Percentiles rank a stretch among this genome's conserved stretches.
Evolutionary conservation across 2,113 vertebrate genomes (phyloP).

Genomic region (Gavia stellata): DNA sequence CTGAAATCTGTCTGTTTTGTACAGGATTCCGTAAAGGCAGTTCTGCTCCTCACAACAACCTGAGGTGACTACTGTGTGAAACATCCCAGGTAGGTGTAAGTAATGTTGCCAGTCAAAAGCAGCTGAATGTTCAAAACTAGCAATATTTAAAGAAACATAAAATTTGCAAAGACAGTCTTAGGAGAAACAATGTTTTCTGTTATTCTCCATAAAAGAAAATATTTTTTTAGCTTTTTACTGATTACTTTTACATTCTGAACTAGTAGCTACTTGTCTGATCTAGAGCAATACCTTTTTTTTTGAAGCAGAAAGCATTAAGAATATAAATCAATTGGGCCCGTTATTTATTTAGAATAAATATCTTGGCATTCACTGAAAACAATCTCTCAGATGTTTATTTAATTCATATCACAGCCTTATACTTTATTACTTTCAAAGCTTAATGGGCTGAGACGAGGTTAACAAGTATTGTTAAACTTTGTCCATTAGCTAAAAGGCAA

Average conservation of each 20-base stretch:
- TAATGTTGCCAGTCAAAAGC: background rate
- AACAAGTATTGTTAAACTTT: background rate
- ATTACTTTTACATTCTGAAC: background rate
- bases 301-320: background rate
- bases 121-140: background rate
- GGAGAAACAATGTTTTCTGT: background rate
- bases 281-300: background rate
- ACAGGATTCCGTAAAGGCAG: background rate
- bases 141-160: background rate
- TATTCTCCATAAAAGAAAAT: background rate
- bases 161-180: background rate
- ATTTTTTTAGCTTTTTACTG: background rate
- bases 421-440: background rate
- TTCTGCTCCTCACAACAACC: background rate
- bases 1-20: background rate
- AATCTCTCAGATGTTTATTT: background rate
- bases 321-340: background rate
- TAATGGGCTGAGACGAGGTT: background rate
- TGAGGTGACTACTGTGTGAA: background rate
- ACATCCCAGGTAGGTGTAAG: background rate
- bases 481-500: background rate
- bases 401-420: background rate
- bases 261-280: background rate
- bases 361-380: background rate
- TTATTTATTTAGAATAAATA: conserved; percentile 1